phyloP scores from a whole-genome alignment of 1,140 invertebrate genomes.

The Bathynomus jamesi region DNA sequence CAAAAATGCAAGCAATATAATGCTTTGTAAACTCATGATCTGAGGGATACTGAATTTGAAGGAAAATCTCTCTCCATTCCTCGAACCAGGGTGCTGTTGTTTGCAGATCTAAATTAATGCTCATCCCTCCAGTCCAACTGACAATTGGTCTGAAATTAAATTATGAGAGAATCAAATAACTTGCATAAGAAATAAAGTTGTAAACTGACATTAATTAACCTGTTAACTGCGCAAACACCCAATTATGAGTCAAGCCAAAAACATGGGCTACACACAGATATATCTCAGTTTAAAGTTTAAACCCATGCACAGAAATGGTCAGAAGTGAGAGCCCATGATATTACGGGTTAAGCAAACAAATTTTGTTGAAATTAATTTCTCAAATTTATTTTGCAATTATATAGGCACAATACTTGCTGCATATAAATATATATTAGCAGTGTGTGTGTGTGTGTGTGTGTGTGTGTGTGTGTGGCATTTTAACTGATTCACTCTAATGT shows the following conservation, averaged over 20 bases:
- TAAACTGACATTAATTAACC: background rate
- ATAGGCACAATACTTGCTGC: background rate
- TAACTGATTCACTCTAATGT: too few species aligned
- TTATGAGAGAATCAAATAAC: conserved; percentile 20
- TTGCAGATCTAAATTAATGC: conserved; percentile 54
- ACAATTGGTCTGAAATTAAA: conserved; percentile 19
- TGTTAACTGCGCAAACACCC: too few species aligned
- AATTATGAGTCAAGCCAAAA: too few species aligned
- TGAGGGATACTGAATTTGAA: conserved; percentile 73
- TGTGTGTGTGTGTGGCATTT: too few species aligned
- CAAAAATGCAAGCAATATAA: conserved; percentile 71
- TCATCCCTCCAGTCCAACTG: conserved; percentile 35
- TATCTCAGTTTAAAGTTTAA: too few species aligned
- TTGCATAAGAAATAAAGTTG: background rate
- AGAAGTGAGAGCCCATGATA: too few species aligned
- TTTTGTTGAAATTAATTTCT: background rate
- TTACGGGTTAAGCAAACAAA: too few species aligned
- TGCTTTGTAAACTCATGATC: conserved; percentile 94
- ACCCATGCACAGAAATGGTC: too few species aligned
- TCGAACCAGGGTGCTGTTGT: conserved; percentile 88
- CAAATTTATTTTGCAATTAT: background rate
- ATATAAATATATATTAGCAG: too few species aligned
- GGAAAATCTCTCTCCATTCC: conserved; percentile 84
- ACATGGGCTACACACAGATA: too few species aligned
- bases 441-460: too few species aligned